Percentiles rank a stretch among this genome's conserved stretches.
Conservation (phyloP, 2,113 vertebrate genomes). For the Scophthalmus maximus region DNA sequence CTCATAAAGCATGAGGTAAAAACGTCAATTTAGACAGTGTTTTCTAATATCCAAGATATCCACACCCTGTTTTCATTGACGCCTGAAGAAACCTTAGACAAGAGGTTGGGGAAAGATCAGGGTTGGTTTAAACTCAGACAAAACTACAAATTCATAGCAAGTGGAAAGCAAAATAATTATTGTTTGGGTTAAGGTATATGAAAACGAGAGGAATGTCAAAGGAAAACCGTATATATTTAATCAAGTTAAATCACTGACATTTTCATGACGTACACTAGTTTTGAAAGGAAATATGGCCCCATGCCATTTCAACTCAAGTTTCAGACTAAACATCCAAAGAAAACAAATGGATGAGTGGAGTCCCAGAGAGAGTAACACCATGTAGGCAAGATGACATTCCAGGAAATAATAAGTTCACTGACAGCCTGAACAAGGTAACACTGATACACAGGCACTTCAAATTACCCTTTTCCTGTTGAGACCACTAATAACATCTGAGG, state of each 20-base stretch:
- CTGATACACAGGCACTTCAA: constrained; percentile 37
- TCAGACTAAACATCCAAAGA: constrained; percentile 62
- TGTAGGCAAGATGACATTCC: constrained; percentile 22
- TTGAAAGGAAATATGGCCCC: constrained; percentile 52
- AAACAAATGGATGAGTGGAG: constrained; percentile 53
- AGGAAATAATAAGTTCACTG: constrained; percentile 42
- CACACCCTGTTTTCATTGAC: constrained; percentile 30
- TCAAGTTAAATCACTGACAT: constrained; percentile 60
- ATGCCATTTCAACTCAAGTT: constrained; percentile 44
- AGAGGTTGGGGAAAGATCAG: constrained; percentile 21
- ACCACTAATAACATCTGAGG: constrained; percentile 50
- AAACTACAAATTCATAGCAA: constrained; percentile 22
- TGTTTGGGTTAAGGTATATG: constrained; percentile 44
- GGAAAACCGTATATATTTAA: constrained; percentile 40
- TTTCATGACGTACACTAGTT: constrained; percentile 62
- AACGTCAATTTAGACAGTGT: constrained; percentile 53
- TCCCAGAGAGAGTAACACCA: constrained; percentile 45
- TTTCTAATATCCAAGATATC: constrained; percentile 44
- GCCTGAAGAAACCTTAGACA: constrained; percentile 16
- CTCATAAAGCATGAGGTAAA: background rate
- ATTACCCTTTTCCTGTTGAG: constrained; percentile 59
- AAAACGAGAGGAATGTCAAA: constrained; percentile 42
- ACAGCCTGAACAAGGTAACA: constrained; percentile 17
- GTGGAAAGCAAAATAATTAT: constrained; percentile 38
- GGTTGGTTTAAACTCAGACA: constrained; percentile 23